A percentile compares a stretch with the other conserved stretches of the same genome.
These are phyloP conservation scores for Eilema sororculum DNA, from an alignment of 2,888 invertebrate genomes.

Conservation along the genomic window DNA sequence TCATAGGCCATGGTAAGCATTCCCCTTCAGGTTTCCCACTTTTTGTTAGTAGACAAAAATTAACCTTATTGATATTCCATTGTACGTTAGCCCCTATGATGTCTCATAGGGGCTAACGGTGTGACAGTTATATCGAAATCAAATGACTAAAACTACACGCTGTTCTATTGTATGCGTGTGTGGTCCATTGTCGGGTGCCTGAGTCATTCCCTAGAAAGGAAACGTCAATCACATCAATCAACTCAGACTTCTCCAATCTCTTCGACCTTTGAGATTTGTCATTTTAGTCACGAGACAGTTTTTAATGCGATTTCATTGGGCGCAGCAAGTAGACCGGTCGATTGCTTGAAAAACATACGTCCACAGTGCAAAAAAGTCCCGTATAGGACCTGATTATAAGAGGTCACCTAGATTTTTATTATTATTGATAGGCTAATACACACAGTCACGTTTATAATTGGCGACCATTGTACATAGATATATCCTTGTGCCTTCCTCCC, in stretches of 20 bases:
- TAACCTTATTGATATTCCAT: background rate
- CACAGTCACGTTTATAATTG: no score
- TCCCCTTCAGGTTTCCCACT: no score
- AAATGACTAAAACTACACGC: background rate
- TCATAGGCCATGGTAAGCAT: background rate
- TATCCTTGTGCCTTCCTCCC: background rate
- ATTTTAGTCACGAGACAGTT: background rate
- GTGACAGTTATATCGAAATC: background rate
- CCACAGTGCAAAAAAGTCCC: background rate
- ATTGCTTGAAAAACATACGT: no score
- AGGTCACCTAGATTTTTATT: background rate
- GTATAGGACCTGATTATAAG: background rate
- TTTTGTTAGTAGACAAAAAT: background rate
- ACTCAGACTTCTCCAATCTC: background rate
- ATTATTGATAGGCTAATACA: background rate
- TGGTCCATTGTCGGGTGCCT: conserved; percentile 26
- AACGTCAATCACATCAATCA: background rate
- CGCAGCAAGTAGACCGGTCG: background rate
- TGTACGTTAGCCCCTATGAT: background rate
- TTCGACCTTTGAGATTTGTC: background rate
- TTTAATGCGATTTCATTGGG: background rate
- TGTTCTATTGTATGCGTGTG: background rate
- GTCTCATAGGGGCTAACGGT: background rate
- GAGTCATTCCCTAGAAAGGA: conserved; percentile 21
- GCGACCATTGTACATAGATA: no score